Percentiles rank a stretch among this genome's conserved stretches.
Conservation (phyloP, 2,113 vertebrate species). For the Chitala chitala region DNA sequence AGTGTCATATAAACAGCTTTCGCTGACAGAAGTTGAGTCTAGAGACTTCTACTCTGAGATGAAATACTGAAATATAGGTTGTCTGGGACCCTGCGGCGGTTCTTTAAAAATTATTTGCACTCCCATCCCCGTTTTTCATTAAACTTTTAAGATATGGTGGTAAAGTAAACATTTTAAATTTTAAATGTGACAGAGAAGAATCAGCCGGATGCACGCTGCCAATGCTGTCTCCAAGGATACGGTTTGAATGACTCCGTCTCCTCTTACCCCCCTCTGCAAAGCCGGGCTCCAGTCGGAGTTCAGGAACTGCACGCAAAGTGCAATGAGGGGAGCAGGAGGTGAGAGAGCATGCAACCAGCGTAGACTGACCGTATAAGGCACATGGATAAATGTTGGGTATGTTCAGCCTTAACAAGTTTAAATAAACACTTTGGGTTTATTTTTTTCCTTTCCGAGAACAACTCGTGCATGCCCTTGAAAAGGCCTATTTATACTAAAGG, state of each 20-base stretch:
- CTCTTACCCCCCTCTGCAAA: not conserved
- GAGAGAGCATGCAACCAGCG: not conserved
- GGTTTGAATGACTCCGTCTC: not conserved
- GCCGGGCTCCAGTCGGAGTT: not conserved
- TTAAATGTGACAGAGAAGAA: not conserved
- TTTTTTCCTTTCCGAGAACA: slow-evolving; percentile 17
- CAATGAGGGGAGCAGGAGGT: not conserved
- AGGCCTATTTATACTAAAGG: not conserved
- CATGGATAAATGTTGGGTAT: not conserved
- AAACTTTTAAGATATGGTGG: not conserved
- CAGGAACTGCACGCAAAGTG: not conserved
- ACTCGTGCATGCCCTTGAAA: not conserved
- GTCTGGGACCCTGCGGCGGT: not conserved
- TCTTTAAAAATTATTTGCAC: not conserved
- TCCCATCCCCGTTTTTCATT: not conserved
- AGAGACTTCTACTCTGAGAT: not conserved
- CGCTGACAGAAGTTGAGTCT: not conserved
- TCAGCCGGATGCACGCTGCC: not conserved
- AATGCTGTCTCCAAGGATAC: not conserved
- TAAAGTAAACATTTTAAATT: not conserved
- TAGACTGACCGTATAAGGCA: not conserved
- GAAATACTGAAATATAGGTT: not conserved
- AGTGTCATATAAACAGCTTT: not conserved
- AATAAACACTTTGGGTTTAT: slow-evolving; percentile 12
- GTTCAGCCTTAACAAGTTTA: slow-evolving; percentile 6